phyloP scores from a whole-genome alignment of 2,113 vertebrate genomes.

The Dicentrarchus labrax region DNA sequence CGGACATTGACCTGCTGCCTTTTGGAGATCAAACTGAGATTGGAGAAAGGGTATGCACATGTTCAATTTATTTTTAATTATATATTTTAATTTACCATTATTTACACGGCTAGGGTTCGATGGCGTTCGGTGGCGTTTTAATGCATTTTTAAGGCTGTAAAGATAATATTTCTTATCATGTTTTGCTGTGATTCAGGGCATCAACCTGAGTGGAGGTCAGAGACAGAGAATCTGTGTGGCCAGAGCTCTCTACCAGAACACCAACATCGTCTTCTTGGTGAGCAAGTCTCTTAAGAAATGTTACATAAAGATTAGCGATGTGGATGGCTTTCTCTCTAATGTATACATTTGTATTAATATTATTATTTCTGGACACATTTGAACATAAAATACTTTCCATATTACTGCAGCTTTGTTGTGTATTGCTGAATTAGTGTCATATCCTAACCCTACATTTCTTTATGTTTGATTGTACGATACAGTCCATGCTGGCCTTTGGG shows the following conservation, averaged over 20 bases:
- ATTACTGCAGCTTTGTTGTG: not conserved
- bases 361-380: not conserved
- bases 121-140: not conserved
- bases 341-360: too few species aligned
- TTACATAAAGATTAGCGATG: not conserved
- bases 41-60: constrained; percentile 90
- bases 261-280: constrained; percentile 98
- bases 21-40: constrained; percentile 99
- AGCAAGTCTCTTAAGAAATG: constrained; percentile 49
- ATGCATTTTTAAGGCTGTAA: not conserved
- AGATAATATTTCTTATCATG: too few species aligned
- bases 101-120: not conserved
- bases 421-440: not conserved
- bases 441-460: not conserved
- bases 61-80: not conserved
- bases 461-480: not conserved
- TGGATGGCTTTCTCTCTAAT: not conserved
- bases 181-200: constrained; percentile 86
- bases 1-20: constrained; percentile 97
- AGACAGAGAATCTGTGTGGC: constrained; percentile 97
- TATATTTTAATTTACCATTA: not conserved
- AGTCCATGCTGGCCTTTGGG: not conserved
- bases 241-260: constrained; percentile 97
- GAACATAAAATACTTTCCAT: not conserved
- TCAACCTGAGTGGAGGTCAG: constrained; percentile 98